Evolutionary conservation across 2,113 vertebrate species (phyloP).

Genomic region (Galbula dea): DNA sequence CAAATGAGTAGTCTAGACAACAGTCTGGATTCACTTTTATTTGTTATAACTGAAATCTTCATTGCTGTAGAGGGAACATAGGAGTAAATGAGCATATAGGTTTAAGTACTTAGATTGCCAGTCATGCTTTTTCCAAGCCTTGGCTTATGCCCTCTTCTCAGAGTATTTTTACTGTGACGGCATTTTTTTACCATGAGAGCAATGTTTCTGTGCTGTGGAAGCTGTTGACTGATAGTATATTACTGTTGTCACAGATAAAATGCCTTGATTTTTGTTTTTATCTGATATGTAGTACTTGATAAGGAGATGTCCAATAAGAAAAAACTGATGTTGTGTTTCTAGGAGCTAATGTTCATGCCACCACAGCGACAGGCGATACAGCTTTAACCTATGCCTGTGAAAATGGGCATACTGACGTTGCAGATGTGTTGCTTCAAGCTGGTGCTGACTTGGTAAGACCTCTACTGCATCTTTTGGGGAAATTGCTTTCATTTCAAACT

Average conservation of each 20-base stretch:
- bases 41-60: not conserved
- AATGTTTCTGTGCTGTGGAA: not conserved
- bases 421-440: constrained; percentile 94
- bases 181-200: not conserved
- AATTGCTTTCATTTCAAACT: not conserved
- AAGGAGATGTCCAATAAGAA: not conserved
- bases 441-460: constrained; percentile 92
- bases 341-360: constrained; percentile 97
- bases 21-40: not conserved
- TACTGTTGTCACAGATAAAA: not conserved
- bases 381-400: constrained; percentile 97
- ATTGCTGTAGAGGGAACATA: not conserved
- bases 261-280: not conserved
- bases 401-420: constrained; percentile 98
- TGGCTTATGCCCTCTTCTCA: not conserved
- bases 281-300: not conserved
- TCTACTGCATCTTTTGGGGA: not conserved
- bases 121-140: not conserved
- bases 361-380: constrained; percentile 97
- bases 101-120: not conserved
- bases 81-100: not conserved
- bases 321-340: not conserved
- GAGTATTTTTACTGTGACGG: not conserved
- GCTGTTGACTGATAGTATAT: not conserved
- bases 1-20: not conserved